These are phyloP conservation scores for Mus caroli DNA, from an alignment of 2,797 vertebrate genomes.

Conservation along the genomic window DNA sequence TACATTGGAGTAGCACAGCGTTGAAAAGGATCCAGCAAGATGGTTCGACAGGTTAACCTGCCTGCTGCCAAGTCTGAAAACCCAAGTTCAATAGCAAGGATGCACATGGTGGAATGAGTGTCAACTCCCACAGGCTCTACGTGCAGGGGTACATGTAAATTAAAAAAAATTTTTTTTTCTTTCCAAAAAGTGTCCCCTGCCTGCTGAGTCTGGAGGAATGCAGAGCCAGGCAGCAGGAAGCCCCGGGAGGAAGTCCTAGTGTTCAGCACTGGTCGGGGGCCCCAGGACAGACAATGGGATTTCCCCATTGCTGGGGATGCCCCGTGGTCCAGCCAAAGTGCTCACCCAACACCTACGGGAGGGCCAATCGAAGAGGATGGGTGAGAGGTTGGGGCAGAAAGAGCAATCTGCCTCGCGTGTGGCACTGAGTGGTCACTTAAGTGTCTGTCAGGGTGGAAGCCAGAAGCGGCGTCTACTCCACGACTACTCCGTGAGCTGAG, in stretches of 20 bases:
- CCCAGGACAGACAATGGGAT: neutral
- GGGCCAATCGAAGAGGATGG: neutral
- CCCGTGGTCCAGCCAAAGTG: neutral
- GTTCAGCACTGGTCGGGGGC: rapidly evolving
- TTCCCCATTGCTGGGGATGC: neutral
- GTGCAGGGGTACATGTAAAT: neutral
- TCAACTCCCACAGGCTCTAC: neutral
- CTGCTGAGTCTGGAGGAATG: neutral
- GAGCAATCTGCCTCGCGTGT: neutral
- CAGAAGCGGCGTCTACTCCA: neutral
- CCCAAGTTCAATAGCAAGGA: neutral
- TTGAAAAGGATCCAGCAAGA: neutral
- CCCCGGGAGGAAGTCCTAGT: neutral
- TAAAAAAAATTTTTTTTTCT: neutral
- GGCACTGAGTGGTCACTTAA: neutral
- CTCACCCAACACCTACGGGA: neutral
- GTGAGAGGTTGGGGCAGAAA: neutral
- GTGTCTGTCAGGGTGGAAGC: rapidly evolving
- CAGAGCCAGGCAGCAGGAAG: neutral
- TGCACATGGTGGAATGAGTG: neutral
- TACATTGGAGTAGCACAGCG: no score
- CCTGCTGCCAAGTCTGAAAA: neutral
- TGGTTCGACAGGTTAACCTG: neutral
- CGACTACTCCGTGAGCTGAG: neutral
- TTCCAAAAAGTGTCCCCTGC: neutral